These are phyloP conservation scores for Caerostris extrusa DNA, from an alignment of 1,140 invertebrate species.

Conservation along the genomic window DNA sequence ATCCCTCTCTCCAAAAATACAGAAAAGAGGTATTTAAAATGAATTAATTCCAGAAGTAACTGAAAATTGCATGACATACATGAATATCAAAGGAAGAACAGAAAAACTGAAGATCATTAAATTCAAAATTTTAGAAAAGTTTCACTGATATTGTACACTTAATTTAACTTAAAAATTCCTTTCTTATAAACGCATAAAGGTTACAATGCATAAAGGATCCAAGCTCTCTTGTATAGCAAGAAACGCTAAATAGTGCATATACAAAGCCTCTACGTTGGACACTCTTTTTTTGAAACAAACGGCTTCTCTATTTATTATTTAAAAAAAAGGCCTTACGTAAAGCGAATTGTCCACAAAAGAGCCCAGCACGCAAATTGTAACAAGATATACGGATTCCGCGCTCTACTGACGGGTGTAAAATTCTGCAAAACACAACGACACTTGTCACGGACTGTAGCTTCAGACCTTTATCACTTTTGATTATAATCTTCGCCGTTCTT, in stretches of 20 bases:
- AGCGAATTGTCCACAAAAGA: constrained; percentile 10
- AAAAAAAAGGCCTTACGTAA: background rate
- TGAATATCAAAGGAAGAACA: background rate
- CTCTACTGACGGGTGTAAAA: background rate
- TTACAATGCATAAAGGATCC: background rate
- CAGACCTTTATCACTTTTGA: constrained; percentile 55
- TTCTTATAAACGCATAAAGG: background rate
- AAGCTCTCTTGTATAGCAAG: background rate
- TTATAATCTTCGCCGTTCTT: constrained; percentile 46
- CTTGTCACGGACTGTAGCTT: background rate
- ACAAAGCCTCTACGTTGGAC: background rate
- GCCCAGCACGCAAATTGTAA: constrained; percentile 19
- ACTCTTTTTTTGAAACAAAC: constrained; percentile 37
- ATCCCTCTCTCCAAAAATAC: too few relatives aligned
- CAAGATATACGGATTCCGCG: constrained; percentile 37
- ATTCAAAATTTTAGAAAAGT: background rate
- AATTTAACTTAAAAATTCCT: background rate
- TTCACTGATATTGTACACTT: background rate
- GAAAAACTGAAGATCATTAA: background rate
- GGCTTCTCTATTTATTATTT: background rate
- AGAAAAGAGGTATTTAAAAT: too few relatives aligned
- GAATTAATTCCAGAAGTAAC: background rate
- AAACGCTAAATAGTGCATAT: constrained; percentile 54
- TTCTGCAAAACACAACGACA: background rate
- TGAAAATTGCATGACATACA: background rate